A percentile compares a stretch with the other conserved stretches of the same genome.
These are phyloP conservation scores for Atrichornis clamosus DNA, from an alignment of 2,113 vertebrate genomes.

Conservation along the genomic window DNA sequence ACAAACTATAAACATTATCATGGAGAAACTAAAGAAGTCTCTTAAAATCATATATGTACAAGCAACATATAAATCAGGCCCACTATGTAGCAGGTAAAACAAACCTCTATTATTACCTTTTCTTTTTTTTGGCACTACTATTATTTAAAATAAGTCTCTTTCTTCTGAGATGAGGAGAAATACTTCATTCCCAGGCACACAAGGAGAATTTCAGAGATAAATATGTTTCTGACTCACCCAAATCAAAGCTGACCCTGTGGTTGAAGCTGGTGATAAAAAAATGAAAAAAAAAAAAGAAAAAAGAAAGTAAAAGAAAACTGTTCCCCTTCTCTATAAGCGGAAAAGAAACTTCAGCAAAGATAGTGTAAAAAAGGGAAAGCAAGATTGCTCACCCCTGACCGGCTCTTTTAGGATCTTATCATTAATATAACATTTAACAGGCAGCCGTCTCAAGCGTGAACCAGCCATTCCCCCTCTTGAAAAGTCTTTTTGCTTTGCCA, in stretches of 20 bases:
- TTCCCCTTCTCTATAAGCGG: neutral
- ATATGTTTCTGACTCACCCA: slow-evolving; percentile 23
- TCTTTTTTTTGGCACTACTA: neutral
- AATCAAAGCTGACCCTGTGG: slow-evolving; percentile 55
- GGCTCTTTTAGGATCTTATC: slow-evolving; percentile 34
- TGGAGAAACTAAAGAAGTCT: neutral
- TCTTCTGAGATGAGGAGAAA: slow-evolving; percentile 25
- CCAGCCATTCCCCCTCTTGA: neutral
- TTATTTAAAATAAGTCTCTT: neutral
- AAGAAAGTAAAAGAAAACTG: neutral
- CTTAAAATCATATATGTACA: neutral
- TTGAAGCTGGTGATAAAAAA: slow-evolving; percentile 28
- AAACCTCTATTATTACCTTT: neutral
- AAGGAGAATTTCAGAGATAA: slow-evolving; percentile 45
- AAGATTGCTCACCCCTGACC: neutral
- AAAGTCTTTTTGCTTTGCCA: slow-evolving; percentile 3
- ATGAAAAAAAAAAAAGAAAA: neutral
- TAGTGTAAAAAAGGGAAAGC: slow-evolving; percentile 5
- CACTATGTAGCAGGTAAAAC: neutral
- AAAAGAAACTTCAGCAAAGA: slow-evolving; percentile 56
- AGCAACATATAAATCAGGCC: neutral
- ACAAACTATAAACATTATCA: neutral
- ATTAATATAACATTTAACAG: slow-evolving; percentile 34
- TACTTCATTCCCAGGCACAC: slow-evolving; percentile 28
- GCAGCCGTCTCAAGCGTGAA: neutral